Evolutionary conservation across 1,140 invertebrate species (phyloP), one percentile per base, ranked within the genome.

Genomic region (Epicauta chinensis): DNA sequence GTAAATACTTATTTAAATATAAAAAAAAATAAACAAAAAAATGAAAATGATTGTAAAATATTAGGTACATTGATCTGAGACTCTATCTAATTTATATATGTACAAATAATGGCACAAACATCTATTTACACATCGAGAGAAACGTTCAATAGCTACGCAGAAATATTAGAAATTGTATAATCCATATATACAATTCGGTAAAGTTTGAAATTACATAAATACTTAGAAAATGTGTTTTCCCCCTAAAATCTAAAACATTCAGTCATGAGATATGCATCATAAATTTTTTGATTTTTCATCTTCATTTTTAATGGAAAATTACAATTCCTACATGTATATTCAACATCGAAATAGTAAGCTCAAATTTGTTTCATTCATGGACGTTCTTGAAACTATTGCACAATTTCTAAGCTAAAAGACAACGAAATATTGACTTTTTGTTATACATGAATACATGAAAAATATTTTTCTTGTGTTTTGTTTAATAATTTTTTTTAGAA

Each of bases 311-410:
- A 51, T 12, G 31, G 34, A 40, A 37, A 30, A 39, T n/a, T 29
- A 12, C 30, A 17, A 40, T 30, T 12, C 37, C 35, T 39, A 32
- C 37, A 49, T 14, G 17, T 49, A 41, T 50, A 51, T 39, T 47
- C 23, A 29, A 51, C 48, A 51, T 32, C 30, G 23, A 23, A 23
- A 23, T 51, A 51, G 32, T 51, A 51, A 51, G 40, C 40, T 51
- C 38, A 51, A 23, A 7, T 23, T 23, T 23, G 7, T 23, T 23
- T 23, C 4, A 23, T 23, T 23, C 23, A 23, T 47, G 54, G 54
- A 56, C 54, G 54, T 32, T 47, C 51, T 16, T 44, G 40, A 35
- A 53, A 42, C 49, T 52, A 52, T 52, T 56, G 55, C 55, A 56
- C 50, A 51, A 45, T 31, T 31, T 39, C 38, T 41, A 47, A 32